These are phyloP conservation scores for Urophycis tenuis DNA, from an alignment of 2,797 vertebrate genomes.

Conservation along the genomic window DNA sequence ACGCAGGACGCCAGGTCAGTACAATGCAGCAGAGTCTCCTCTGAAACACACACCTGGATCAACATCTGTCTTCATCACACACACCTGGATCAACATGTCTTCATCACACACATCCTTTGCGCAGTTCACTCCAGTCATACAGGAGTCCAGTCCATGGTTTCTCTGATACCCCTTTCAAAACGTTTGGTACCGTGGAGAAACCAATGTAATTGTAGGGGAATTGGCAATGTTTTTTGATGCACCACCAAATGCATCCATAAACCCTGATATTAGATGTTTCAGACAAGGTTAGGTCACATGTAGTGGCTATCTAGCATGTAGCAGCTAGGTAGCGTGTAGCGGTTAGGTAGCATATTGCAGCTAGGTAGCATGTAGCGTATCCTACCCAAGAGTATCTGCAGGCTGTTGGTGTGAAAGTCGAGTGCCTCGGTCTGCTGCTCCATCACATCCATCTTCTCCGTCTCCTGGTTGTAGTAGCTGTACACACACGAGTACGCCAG, in stretches of 20 bases:
- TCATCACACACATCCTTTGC: neutral
- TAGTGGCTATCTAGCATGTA: too few relatives aligned
- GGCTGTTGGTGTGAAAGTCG: constrained; percentile 86
- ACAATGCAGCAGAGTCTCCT: constrained; percentile 84
- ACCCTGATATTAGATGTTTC: too few relatives aligned
- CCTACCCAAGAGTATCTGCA: constrained; percentile 90
- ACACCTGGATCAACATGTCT: neutral
- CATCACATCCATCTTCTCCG: constrained; percentile 86
- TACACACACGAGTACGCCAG: constrained; percentile 93
- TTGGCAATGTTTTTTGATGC: too few relatives aligned
- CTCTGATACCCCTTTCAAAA: too few relatives aligned
- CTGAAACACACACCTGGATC: constrained; percentile 53
- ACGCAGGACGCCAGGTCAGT: constrained; percentile 84
- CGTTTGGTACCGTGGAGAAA: too few relatives aligned
- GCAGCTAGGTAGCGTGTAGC: neutral
- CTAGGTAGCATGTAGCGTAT: neutral
- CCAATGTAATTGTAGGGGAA: too few relatives aligned
- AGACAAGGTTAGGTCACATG: too few relatives aligned
- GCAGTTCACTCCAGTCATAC: too few relatives aligned
- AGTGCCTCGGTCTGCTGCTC: constrained; percentile 90
- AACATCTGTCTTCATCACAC: neutral
- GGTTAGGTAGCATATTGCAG: neutral
- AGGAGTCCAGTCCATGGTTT: too few relatives aligned
- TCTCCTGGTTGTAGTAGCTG: constrained; percentile 94
- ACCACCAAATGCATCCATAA: too few relatives aligned